phyloP scores from a whole-genome alignment of 2,113 vertebrate genomes.

The Apeltes quadracus region DNA sequence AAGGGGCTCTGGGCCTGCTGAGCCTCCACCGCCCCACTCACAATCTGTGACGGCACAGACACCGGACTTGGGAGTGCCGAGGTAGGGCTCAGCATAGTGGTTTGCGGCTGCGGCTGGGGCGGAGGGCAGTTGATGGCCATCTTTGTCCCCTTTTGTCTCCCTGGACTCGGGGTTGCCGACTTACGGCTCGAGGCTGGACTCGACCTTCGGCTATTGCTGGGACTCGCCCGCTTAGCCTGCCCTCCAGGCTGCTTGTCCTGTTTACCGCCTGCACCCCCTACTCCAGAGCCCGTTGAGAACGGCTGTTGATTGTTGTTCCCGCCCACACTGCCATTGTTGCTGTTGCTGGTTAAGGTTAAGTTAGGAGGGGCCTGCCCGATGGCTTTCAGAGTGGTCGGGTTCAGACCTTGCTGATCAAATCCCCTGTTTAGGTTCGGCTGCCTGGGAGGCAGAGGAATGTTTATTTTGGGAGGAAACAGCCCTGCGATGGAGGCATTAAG shows the following conservation, averaged over 20 bases:
- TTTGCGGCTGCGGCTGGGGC: slow-evolving; percentile 85
- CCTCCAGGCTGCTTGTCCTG: slow-evolving; percentile 87
- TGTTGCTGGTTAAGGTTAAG: slow-evolving; percentile 78
- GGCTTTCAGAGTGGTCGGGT: slow-evolving; percentile 97
- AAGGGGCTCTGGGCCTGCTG: slow-evolving; percentile 81
- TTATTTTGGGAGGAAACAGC: slow-evolving; percentile 97
- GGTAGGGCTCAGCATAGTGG: slow-evolving; percentile 83
- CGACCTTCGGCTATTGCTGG: slow-evolving; percentile 93
- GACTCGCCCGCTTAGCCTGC: slow-evolving; percentile 91
- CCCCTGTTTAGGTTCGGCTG: slow-evolving; percentile 90
- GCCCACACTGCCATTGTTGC: slow-evolving; percentile 64
- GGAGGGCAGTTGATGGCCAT: slow-evolving; percentile 82
- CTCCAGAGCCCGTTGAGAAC: slow-evolving; percentile 65
- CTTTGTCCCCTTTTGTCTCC: slow-evolving; percentile 93
- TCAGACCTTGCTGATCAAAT: slow-evolving; percentile 98
- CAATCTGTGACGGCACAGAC: slow-evolving; percentile 79
- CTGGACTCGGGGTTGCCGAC: slow-evolving; percentile 91
- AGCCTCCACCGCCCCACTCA: slow-evolving; percentile 66
- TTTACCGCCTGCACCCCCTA: slow-evolving; percentile 78
- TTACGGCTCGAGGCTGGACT: slow-evolving; percentile 95
- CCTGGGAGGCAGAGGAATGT: slow-evolving; percentile 96
- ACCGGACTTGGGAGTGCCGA: slow-evolving; percentile 81
- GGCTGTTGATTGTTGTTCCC: slow-evolving; percentile 74
- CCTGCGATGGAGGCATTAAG: slow-evolving; percentile 98
- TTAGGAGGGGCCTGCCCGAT: slow-evolving; percentile 96